Base-by-base conservation (phyloP, 2,797 vertebrate species). In the Lacerta viridis region DNA sequence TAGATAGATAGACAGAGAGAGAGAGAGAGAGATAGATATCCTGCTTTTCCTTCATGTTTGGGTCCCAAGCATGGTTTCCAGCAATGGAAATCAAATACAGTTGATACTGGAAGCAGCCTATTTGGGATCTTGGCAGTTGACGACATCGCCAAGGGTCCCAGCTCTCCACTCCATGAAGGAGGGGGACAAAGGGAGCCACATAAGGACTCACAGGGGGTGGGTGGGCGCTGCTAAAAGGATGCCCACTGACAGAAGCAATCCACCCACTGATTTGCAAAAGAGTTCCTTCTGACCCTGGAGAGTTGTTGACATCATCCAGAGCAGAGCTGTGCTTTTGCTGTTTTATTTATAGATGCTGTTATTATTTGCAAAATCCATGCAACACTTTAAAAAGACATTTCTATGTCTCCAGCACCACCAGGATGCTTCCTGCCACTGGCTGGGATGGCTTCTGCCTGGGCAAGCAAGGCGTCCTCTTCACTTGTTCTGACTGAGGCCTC, bases 81-180 rank as follows among this genome's bases (percentile, higher is more conserved):
- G 59, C 80, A 66, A 81, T 81, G 61, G 64, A 81, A 66, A 81
- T 81, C 59, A 41, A 81, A 81, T 23, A 27, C 80, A 36, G 29
- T 18, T 61, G 64, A 39, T 39, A 66, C 66, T 29, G 39, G 11
- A 61, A 41, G 36, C 39, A 66, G 17, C 7, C 61, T 66, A 41
- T 41, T 81, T 66, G 66, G 41, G 80, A 66, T 23, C 80, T 66
- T 66, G 61, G 61, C 64, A 43, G 41, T 29, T 59, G 59, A 36
- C 27, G 59, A 39, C 11, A 66, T 23, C 0, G 2, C 29, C 36
- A 39, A 17, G 23, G 15, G 39, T 41, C 27, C 27, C 15, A 29
- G 36, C 39, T 81, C 61, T 81, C 23, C 23, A 36, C 41, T 41
- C 72, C 36, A 20, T 7, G 59, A 64, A 27, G 59, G 80, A 5